These are phyloP conservation scores for Pterostichus madidus DNA, from an alignment of 2,888 invertebrate genomes.

Conservation along the genomic window DNA sequence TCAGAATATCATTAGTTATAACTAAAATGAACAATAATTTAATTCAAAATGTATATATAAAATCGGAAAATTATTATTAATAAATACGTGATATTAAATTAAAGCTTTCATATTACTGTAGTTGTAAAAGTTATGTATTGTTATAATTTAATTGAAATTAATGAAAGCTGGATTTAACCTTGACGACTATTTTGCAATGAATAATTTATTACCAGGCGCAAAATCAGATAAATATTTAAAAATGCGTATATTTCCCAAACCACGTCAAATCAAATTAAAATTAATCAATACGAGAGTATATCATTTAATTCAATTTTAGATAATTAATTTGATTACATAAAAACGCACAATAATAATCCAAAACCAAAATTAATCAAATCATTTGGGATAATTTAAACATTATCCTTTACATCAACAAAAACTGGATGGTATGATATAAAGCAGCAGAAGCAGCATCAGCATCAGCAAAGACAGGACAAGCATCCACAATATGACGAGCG, in stretches of 20 bases:
- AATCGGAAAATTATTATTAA: no score
- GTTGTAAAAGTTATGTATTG: no score
- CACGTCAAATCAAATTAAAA: conserved; percentile 35
- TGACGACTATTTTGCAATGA: background rate
- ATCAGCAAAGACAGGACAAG: conserved; percentile 15
- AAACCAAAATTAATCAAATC: conserved; percentile 8
- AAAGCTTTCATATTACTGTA: no score
- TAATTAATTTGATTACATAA: conserved; percentile 36
- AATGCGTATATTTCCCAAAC: background rate
- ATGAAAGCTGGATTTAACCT: conserved; percentile 11
- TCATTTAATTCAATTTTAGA: conserved; percentile 42
- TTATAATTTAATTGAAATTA: conserved; percentile 1
- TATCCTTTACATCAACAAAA: conserved; percentile 18
- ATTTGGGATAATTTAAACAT: conserved; percentile 25
- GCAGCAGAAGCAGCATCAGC: background rate
- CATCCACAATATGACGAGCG: conserved; percentile 72
- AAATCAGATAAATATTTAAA: conserved; percentile 15
- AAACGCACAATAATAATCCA: background rate
- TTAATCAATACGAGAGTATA: conserved; percentile 11
- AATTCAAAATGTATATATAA: no score
- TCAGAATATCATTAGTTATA: no score
- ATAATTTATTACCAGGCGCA: background rate
- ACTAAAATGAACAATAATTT: no score
- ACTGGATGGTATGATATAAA: background rate
- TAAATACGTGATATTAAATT: no score